These are phyloP conservation scores for Mamestra brassicae DNA, from an alignment of 2,888 invertebrate genomes.

Conservation along the genomic window DNA sequence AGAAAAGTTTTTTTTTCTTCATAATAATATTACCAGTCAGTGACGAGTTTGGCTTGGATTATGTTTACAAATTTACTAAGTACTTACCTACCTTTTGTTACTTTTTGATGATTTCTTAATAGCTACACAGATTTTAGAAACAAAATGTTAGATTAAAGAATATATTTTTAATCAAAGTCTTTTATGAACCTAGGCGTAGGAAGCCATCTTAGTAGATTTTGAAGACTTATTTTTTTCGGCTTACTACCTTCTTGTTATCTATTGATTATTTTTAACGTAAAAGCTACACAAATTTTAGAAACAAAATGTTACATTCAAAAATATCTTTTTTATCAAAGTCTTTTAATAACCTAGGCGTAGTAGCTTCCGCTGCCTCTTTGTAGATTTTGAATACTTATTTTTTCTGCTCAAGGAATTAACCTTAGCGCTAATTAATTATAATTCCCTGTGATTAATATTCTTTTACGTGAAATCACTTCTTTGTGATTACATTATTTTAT, in stretches of 20 bases:
- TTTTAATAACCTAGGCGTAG: not conserved
- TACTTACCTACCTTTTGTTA: not conserved
- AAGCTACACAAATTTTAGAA: not conserved
- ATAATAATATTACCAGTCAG: conserved; percentile 20
- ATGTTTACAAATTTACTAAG: conserved; percentile 7
- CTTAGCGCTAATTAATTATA: conserved; percentile 52
- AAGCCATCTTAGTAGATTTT: conserved; percentile 35
- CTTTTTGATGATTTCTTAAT: not conserved
- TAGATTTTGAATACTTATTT: conserved; percentile 10
- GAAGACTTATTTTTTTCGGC: conserved; percentile 4
- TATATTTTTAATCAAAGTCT: not conserved
- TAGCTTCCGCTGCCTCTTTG: conserved; percentile 12
- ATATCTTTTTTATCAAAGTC: not conserved
- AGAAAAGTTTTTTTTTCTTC: conserved; percentile 29
- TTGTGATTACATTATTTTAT: conserved; percentile 20
- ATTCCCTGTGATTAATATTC: conserved; percentile 44
- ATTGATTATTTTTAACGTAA: not conserved
- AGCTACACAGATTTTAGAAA: not conserved
- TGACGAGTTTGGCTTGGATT: conserved; percentile 27
- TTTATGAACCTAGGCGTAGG: not conserved
- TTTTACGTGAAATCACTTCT: conserved; percentile 28
- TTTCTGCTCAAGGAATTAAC: conserved; percentile 30
- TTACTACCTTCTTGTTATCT: not conserved
- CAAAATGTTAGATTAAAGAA: not conserved
- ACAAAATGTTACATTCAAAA: not conserved